These are phyloP conservation scores for Drosophila sordidula DNA, from an alignment of 2,888 invertebrate species.

Conservation along the genomic window DNA sequence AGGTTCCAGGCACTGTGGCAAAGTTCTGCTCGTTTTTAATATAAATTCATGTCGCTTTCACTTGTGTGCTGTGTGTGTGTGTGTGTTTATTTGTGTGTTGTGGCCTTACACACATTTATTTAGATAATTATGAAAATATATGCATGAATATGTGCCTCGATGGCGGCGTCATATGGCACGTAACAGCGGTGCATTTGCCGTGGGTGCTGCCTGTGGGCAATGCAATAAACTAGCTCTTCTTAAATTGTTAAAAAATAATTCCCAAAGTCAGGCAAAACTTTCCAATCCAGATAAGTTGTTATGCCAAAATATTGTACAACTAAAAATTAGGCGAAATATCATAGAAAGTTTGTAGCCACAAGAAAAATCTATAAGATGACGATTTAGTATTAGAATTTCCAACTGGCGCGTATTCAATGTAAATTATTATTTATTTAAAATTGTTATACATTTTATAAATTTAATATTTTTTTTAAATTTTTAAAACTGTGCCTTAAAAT, in stretches of 20 bases:
- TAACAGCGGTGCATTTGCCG: constrained; percentile 25
- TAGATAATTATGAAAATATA: constrained; percentile 75
- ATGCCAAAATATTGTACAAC: constrained; percentile 12
- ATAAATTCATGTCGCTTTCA: constrained; percentile 76
- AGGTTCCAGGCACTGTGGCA: constrained; percentile 49
- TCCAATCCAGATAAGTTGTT: constrained; percentile 27
- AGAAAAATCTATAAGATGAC: neutral
- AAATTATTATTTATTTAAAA: too few relatives aligned
- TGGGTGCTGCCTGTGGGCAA: neutral
- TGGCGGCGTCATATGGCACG: constrained; percentile 47
- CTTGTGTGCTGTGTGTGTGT: constrained; percentile 40
- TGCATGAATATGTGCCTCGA: constrained; percentile 40
- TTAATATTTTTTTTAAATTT: too few relatives aligned
- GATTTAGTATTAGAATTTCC: neutral
- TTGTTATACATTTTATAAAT: too few relatives aligned
- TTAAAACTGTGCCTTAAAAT: too few relatives aligned
- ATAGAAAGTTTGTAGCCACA: neutral
- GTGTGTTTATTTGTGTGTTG: constrained; percentile 19
- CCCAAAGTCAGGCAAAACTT: constrained; percentile 33
- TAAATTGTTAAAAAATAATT: constrained; percentile 33
- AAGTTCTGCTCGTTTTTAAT: constrained; percentile 71
- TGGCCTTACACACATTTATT: constrained; percentile 69
- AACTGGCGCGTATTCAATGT: too few relatives aligned
- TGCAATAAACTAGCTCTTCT: constrained; percentile 22
- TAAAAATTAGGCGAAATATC: constrained; percentile 2